Base-by-base conservation (phyloP, 2,113 vertebrate species). In the Dromaius novaehollandiae region DNA sequence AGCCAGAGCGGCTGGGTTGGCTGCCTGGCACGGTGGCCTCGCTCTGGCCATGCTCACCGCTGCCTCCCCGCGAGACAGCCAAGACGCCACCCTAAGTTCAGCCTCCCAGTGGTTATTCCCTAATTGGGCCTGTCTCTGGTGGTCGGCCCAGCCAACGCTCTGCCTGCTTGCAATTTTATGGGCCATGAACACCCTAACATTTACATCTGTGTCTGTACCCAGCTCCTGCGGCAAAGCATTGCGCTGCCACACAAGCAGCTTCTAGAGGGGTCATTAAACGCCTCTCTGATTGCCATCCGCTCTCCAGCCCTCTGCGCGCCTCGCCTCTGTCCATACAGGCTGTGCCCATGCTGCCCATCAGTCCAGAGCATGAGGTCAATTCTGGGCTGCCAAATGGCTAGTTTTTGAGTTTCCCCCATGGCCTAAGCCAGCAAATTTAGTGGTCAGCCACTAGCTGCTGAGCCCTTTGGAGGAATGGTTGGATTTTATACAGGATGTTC, bases 361-460 rank as follows among this genome's bases (percentile, higher is more conserved):
- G 68, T 6, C 1, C 21, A 42, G 32, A 70, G n/a, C 80, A 13
- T 0, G 3, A 4, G 6, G 53, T 40, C 53, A 79, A 2, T 13
- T 46, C 17, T 66, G 51, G 2, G 4, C 46, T 61, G 26, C 28
- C 82, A 77, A 13, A 48, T 7, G 73, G 51, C 13, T 56, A 1
- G 0, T 2, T 20, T 95, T 87, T 89, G 36, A 8, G 64, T 82
- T 21, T 60, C 24, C 22, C 22, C 34, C 3, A 6, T 28, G 36
- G 22, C 38, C 63, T 18, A 20, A 76, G 28, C 20, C 55, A 85
- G 46, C 2, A 3, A 70, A 14, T 0, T 0, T 0, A 5, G 50
- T 28, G 12, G 28, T 53, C 1, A 0, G 22, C 61, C 44, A 28
- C 38, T 26, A 56, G 6, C 0, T 25, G 24, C 48, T 7, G 48